These are phyloP conservation scores for Quiscalus mexicanus DNA, from an alignment of 2,113 vertebrate species.

Conservation along the genomic window DNA sequence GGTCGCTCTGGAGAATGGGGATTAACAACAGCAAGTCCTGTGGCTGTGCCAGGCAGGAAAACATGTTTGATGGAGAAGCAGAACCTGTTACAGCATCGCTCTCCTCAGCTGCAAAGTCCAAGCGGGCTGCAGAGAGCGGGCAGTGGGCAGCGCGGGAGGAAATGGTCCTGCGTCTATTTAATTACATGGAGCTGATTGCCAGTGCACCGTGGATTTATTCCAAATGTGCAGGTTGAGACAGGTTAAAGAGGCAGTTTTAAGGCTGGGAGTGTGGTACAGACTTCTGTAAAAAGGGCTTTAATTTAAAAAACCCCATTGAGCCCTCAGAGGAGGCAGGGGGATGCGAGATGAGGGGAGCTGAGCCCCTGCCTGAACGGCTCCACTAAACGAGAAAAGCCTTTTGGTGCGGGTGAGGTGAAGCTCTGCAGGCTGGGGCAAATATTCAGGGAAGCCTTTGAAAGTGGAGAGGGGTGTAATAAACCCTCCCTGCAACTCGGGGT, in stretches of 20 bases:
- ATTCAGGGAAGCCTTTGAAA: slow-evolving; percentile 50
- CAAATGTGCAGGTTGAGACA: slow-evolving; percentile 28
- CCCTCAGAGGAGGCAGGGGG: background rate
- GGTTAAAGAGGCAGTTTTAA: background rate
- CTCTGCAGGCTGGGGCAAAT: slow-evolving; percentile 35
- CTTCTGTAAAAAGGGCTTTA: background rate
- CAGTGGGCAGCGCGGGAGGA: background rate
- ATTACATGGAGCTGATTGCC: slow-evolving; percentile 7
- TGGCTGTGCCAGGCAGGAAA: slow-evolving; percentile 16
- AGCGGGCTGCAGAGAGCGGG: background rate
- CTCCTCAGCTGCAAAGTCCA: background rate
- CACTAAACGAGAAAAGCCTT: slow-evolving; percentile 20
- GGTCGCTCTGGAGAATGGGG: background rate
- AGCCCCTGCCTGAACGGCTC: background rate
- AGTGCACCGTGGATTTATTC: background rate
- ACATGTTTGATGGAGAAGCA: background rate
- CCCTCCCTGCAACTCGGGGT: background rate
- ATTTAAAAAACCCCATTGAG: background rate
- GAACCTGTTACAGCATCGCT: background rate
- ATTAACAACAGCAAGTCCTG: background rate
- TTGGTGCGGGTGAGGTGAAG: slow-evolving; percentile 31
- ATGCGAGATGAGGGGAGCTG: background rate
- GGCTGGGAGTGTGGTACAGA: background rate
- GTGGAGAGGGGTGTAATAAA: slow-evolving; percentile 59
- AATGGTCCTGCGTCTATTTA: slow-evolving; percentile 9